Evolutionary conservation across 1,140 invertebrate genomes (phyloP).

Genomic region (Helicoverpa zea): DNA sequence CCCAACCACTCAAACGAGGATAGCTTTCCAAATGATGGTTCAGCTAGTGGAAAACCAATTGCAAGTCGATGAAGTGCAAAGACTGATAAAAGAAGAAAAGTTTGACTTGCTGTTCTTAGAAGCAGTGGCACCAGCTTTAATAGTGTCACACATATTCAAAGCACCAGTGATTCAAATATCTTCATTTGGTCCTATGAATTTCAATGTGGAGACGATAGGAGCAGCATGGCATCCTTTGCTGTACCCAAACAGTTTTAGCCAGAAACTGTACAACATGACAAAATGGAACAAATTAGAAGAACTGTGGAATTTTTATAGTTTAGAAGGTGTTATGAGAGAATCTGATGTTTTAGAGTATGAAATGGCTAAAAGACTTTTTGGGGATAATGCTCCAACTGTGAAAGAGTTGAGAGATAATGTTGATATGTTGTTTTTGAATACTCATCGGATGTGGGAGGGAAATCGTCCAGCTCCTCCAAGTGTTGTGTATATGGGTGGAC

Average conservation of each 20-base stretch:
- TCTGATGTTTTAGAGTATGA: background rate
- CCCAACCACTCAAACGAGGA: background rate
- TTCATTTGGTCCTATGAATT: constrained; percentile 59
- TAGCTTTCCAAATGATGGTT: background rate
- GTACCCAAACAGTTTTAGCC: constrained; percentile 74
- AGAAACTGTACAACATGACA: constrained; percentile 57
- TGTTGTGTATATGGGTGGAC: constrained; percentile 80
- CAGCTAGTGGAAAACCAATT: background rate
- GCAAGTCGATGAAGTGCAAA: background rate
- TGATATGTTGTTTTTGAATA: constrained; percentile 59
- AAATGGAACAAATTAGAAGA: constrained; percentile 66
- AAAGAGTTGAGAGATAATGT: constrained; percentile 82
- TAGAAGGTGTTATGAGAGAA: background rate
- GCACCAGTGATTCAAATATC: constrained; percentile 36
- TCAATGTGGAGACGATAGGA: constrained; percentile 68
- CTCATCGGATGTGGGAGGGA: too few species aligned
- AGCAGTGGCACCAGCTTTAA: too few species aligned
- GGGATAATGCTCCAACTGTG: constrained; percentile 72
- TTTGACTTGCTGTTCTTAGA: too few species aligned
- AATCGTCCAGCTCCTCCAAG: constrained; percentile 60
- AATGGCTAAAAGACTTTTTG: constrained; percentile 77
- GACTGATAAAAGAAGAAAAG: too few species aligned
- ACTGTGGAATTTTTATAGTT: constrained; percentile 49
- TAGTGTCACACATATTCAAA: background rate
- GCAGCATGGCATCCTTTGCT: constrained; percentile 80